Base-by-base conservation (phyloP, 2,888 invertebrate genomes). In the Pinctada fucata region DNA sequence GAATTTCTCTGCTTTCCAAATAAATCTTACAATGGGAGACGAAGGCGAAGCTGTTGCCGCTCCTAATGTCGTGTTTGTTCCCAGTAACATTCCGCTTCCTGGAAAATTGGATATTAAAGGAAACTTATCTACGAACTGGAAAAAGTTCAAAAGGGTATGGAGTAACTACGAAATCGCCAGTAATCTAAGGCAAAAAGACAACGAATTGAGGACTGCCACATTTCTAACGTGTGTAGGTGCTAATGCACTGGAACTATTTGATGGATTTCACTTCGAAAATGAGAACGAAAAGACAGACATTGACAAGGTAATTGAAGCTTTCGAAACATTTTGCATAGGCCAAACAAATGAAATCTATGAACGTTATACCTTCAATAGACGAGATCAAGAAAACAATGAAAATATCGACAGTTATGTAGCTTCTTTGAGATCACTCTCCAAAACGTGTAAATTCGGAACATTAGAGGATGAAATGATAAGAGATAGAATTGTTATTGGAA, bases 341-440 rank as follows among this genome's bases (percentile, higher is more conserved):
- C 51, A 76, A 76, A 73, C 79, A 1, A 76, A 79, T 63, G 79
- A 81, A 52, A 81, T 78, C 2, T 81, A 80, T 69, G 83, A 83
- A 74, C 63, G 83, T 52, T 83, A 81, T 63, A 50, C 6, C 2
- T 83, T 83, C 71, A 82, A 83, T 63, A 76, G n/a, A 1, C 4
- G 80, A 5, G 64, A 79, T 5, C 81, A 81, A 74, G 63, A 67
- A n/a, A 31, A 69, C 45, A 68, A 45, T 68, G 68, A 68, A 68
- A 68, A 3, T 68, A 68, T 68, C 3, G 69, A 75, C 49, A 63
- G 51, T 1, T 69, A 69, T 16, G 64, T 58, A 1, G 50, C 75
- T 52, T 31, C 45, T 13, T 51, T 70, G 4, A 31, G 76, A 50
- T 52, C 31, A 64, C n/a, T n/a, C n/a, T n/a, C n/a, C n/a, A n/a